Percentiles rank a stretch among this genome's conserved stretches.
Conservation (phyloP, 2,113 vertebrate genomes). For the Elephantulus edwardii region DNA sequence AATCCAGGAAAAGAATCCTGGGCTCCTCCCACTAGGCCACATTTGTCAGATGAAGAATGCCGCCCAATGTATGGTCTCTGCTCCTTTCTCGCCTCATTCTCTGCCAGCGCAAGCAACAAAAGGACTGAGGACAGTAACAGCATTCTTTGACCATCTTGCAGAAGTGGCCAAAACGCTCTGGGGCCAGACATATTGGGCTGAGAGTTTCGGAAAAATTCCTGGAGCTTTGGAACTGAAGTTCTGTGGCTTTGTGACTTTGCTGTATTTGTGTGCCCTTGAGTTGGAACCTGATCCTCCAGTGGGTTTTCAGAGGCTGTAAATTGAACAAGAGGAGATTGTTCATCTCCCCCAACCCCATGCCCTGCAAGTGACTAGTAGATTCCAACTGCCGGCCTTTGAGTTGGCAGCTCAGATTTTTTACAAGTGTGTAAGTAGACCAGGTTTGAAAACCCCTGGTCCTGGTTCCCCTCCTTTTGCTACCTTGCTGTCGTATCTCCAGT, state of each 20-base stretch:
- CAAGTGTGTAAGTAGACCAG: not conserved
- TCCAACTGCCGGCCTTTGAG: too few relatives aligned
- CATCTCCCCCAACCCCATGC: too few relatives aligned
- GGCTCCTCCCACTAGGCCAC: not conserved
- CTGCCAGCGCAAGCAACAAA: conserved; percentile 28
- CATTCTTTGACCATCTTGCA: not conserved
- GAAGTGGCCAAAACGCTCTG: not conserved
- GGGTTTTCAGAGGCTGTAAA: too few relatives aligned
- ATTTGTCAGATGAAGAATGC: not conserved
- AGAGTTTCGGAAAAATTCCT: too few relatives aligned
- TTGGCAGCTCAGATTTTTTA: too few relatives aligned
- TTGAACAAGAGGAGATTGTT: too few relatives aligned
- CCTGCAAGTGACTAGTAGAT: too few relatives aligned
- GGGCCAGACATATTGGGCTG: not conserved
- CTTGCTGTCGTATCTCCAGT: not conserved
- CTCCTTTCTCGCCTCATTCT: not conserved
- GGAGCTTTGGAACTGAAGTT: conserved; percentile 6
- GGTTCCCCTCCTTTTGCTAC: not conserved
- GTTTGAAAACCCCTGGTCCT: not conserved
- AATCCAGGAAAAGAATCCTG: not conserved
- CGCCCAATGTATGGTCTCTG: not conserved
- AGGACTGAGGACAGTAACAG: not conserved
- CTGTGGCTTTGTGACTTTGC: not conserved
- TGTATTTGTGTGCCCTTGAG: too few relatives aligned
- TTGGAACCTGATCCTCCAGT: too few relatives aligned